A percentile compares a stretch with the other conserved stretches of the same genome.
Conservation (phyloP, 2,888 invertebrate species). For the Pomacea canaliculata region DNA sequence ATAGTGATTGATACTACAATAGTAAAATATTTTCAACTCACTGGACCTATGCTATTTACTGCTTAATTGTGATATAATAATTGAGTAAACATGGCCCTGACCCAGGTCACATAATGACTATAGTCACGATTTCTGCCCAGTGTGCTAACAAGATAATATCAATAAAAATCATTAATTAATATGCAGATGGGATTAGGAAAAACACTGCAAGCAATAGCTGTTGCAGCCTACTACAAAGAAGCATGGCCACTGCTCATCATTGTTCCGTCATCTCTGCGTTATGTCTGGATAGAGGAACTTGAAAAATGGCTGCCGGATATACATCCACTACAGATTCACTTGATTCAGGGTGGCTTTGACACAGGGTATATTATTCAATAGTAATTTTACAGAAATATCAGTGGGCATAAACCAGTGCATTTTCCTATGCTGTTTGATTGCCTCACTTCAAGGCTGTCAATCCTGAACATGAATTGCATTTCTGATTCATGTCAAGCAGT, state of each 20-base stretch:
- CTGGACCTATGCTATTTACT: too few relatives aligned
- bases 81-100: too few relatives aligned
- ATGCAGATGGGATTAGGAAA: conserved; percentile 72
- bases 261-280: conserved; percentile 64
- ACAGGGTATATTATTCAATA: conserved; percentile 44
- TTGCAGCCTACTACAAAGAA: conserved; percentile 59
- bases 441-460: neutral
- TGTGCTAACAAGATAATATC: too few relatives aligned
- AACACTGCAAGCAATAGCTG: conserved; percentile 65
- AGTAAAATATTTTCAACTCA: too few relatives aligned
- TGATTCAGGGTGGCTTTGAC: conserved; percentile 61
- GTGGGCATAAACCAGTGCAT: too few relatives aligned
- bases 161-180: neutral
- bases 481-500: too few relatives aligned
- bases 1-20: too few relatives aligned
- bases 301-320: conserved; percentile 67
- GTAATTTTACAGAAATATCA: neutral
- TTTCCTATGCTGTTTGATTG: neutral
- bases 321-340: conserved; percentile 61
- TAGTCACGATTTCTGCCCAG: too few relatives aligned
- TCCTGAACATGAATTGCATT: neutral
- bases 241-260: conserved; percentile 67
- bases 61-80: too few relatives aligned
- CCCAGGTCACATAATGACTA: too few relatives aligned
- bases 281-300: conserved; percentile 66